Base-by-base conservation (phyloP, 2,797 vertebrate genomes). In the Dryobates pubescens region DNA sequence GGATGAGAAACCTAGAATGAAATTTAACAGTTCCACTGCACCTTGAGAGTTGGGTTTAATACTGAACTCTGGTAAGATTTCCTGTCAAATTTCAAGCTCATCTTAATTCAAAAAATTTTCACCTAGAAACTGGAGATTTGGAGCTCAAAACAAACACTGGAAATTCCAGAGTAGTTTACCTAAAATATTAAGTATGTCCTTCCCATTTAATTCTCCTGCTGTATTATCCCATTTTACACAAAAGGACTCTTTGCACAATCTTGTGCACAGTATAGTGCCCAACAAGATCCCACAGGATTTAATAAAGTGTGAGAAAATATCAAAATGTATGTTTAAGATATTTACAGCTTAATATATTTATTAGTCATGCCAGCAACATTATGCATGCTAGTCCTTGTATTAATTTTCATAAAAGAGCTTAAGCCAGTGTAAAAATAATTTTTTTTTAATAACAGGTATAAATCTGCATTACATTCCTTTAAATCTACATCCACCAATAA, bases 201-300 rank as follows among this genome's bases (percentile, higher is more conserved):
- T 59, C 29, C 29, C 4, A 16, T 43, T 51, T n/a, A n/a, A 43
- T 7, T 36, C 19, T 59, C 10, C 9, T 41, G 59, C 13, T 26
- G 7, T 13, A 23, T 38, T 22, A 26, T 19, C 49, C 68, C 17
- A 47, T 67, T 68, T 74, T 65, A 68, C 36, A 61, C 4, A 57
- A 49, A 73, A 34, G 2, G 16, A n/a, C 27, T 54, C 7, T 26
- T 3, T 79, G 68, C 34, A 57, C 10, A 62, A 2, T 54, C 45
- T 54, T 30, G 16, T 13, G 3, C 7, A 32, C 1, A 43, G 8
- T 43, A 51, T 0, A 67, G 12, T 1, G 5, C 24, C 12, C 59
- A n/a, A 29, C 26, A 49, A 61, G 26, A 68, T 22, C 15, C 11
- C 6, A 10, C 29, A 22, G 77, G 23, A 65, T 38, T 18, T 56